phyloP scores from a whole-genome alignment of 2,888 invertebrate genomes.

The Oscheius sp. region DNA sequence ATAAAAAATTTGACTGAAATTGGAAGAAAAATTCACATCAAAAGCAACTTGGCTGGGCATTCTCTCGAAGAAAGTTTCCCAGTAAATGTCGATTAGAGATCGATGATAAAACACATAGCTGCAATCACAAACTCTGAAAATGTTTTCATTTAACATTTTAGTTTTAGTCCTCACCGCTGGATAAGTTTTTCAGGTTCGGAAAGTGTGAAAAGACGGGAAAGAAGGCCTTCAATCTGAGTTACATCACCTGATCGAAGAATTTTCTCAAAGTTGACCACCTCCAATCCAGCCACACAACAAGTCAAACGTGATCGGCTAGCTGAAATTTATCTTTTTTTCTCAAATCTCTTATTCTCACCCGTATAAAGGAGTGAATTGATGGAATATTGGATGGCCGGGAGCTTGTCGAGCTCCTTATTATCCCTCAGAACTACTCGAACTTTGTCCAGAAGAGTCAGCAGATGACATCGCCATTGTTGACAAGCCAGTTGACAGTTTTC shows the following conservation, averaged over 20 bases:
- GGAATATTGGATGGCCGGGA: constrained; percentile 32
- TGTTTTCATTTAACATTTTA: not conserved
- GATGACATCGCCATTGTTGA: constrained; percentile 45
- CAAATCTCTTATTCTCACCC: not conserved
- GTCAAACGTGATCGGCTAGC: constrained; percentile 35
- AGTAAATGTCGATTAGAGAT: constrained; percentile 71
- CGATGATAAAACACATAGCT: constrained; percentile 85
- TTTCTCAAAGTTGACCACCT: constrained; percentile 51
- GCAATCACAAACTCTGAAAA: constrained; percentile 74
- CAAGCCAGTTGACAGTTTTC: constrained; percentile 32
- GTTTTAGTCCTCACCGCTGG: constrained; percentile 7
- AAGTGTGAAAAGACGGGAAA: constrained; percentile 24
- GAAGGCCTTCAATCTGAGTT: constrained; percentile 33
- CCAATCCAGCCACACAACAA: constrained; percentile 47
- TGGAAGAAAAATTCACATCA: not conserved
- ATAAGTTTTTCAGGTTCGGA: constrained; percentile 22
- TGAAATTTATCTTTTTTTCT: not conserved
- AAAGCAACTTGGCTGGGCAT: constrained; percentile 28
- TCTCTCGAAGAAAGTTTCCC: constrained; percentile 35
- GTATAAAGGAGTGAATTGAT: constrained; percentile 40
- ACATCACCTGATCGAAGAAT: constrained; percentile 18
- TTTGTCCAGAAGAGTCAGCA: constrained; percentile 68
- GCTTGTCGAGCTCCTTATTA: constrained; percentile 9
- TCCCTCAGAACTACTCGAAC: constrained; percentile 70
- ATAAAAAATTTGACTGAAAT: not conserved